These are phyloP conservation scores for Nasua narica DNA, from an alignment of 2,797 vertebrate species.

Conservation along the genomic window DNA sequence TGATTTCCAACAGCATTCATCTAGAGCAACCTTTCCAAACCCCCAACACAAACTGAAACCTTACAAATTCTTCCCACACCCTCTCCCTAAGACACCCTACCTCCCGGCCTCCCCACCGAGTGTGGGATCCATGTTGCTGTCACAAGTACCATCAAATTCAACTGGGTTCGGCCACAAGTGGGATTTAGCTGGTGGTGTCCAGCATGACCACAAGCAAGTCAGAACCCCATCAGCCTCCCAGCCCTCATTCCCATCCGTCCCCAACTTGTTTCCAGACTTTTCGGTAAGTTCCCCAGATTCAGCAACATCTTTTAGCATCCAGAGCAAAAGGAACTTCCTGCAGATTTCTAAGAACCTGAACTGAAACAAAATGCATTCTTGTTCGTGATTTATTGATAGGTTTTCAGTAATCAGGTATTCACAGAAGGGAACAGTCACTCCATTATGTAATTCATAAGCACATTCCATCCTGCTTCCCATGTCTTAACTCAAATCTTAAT, in stretches of 20 bases:
- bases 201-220: neutral
- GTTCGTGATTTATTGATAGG: neutral
- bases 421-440: slow-evolving; percentile 7
- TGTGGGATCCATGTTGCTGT: neutral
- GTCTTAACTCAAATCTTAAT: neutral
- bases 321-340: slow-evolving; percentile 62
- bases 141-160: neutral
- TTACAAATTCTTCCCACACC: neutral
- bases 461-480: neutral
- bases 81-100: neutral
- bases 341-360: slow-evolving; percentile 55
- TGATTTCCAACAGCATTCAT: neutral
- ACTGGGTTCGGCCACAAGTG: neutral
- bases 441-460: neutral
- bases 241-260: neutral
- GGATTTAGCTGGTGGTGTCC: neutral
- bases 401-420: neutral
- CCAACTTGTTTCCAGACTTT: neutral
- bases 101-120: neutral
- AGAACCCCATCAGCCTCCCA: neutral
- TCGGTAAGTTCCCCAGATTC: neutral
- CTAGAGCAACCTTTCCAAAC: neutral
- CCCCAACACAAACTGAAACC: neutral
- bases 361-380: neutral
- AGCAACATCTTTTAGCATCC: neutral